Base-by-base conservation (phyloP, 2,113 vertebrate species). In the Vireo altiloquus region DNA sequence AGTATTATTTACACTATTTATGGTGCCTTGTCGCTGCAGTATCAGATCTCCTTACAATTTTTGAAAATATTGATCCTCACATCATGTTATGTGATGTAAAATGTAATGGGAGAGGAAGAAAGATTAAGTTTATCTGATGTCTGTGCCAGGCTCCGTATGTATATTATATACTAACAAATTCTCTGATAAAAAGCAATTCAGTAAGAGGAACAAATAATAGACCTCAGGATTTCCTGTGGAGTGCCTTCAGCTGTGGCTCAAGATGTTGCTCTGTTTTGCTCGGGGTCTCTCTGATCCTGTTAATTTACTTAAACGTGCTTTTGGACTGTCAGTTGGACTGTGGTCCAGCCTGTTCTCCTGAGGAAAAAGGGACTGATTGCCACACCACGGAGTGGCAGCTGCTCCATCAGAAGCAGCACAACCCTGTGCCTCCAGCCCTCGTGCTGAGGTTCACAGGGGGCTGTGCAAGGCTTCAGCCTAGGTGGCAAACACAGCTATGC, bases 351-450 rank as follows among this genome's bases (percentile, higher is more conserved):
- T 37, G 4, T 16, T 82, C 14, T 10, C 21, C 61, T 31, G 10
- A 10, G 31, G 14, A 35, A 59, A 44, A 84, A 18, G 22, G 22
- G 16, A 10, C 21, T 53, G 30, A 27, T 12, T 40, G 17, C 11
- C 2, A 0, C n/a, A 23, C 49, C 68, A 30, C 0, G 0, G 15
- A 60, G 13, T 21, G 69, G 31, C 22, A 81, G 50, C 54, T 78
- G 23, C 66, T 92, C 27, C 27, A 12, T n/a, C 37, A 21, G 40
- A 20, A 24, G 28, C 10, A 20, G 10, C 5, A 6, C 7, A 39
- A n/a, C 16, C 15, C 11, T 7, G 2, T 10, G 2, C 22, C 30
- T 70, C 37, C n/a, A 44, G 27, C 33, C 18, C n/a, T 61, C 27
- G 42, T 9, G 30, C 27, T 27, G 52, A 65, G 7, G 59, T 89